Evolutionary conservation across 2,888 invertebrate genomes (phyloP).

Genomic region (Priocnemis perturbator): DNA sequence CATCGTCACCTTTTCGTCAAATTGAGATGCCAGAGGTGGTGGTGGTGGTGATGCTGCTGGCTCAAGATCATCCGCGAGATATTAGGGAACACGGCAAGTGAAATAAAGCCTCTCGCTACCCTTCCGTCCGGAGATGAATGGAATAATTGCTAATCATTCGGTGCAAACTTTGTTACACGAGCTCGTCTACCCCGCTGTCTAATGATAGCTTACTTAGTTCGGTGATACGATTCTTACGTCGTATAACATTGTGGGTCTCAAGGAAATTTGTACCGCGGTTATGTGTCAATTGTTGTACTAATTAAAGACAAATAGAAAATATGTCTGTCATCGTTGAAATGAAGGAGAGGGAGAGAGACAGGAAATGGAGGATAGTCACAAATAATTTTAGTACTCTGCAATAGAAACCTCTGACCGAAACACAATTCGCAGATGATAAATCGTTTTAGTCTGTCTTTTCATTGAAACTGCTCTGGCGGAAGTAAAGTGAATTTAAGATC

Average conservation of each 20-base stretch:
- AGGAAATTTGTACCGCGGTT: too few relatives aligned
- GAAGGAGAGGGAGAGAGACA: conserved; percentile 16
- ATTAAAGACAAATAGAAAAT: too few relatives aligned
- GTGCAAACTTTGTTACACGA: not conserved
- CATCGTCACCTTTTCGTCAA: conserved; percentile 35
- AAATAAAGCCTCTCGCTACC: conserved; percentile 6
- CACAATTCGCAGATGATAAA: conserved; percentile 71
- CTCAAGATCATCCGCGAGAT: conserved; percentile 12
- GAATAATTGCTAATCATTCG: not conserved
- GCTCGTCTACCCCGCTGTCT: not conserved
- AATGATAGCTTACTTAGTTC: too few relatives aligned
- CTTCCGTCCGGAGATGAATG: not conserved
- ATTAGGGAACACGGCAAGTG: conserved; percentile 20
- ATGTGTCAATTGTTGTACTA: too few relatives aligned
- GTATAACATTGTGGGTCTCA: too few relatives aligned
- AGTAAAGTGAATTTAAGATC: conserved; percentile 73
- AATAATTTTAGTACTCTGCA: conserved; percentile 47
- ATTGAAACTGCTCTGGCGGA: conserved; percentile 68
- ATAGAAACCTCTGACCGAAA: conserved; percentile 64
- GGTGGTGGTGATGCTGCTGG: not conserved
- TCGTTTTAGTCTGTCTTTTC: conserved; percentile 69
- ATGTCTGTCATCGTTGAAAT: too few relatives aligned
- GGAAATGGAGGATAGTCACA: conserved; percentile 34
- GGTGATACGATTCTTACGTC: too few relatives aligned
- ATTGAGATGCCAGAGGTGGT: conserved; percentile 12